Conservation (phyloP, 1,140 invertebrate species). For the Homalodisca vitripennis region DNA sequence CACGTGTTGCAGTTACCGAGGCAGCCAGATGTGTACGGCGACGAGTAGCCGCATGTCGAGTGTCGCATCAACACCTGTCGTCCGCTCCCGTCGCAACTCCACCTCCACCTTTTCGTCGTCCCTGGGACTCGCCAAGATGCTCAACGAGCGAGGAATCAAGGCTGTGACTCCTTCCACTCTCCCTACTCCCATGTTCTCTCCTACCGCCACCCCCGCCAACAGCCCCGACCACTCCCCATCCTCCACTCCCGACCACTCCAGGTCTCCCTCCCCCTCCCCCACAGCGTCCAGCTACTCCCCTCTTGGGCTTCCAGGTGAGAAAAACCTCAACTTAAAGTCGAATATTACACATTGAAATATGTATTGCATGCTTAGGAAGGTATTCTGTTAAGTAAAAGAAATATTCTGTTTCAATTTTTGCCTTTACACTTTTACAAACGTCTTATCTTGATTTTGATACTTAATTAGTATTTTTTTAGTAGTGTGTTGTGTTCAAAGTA, state of each 20-base stretch:
- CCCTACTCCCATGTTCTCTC: constrained; percentile 58
- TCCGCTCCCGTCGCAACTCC: constrained; percentile 65
- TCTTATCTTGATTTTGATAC: too few species aligned
- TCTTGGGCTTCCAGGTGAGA: constrained; percentile 51
- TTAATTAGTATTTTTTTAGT: too few species aligned
- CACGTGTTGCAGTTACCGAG: constrained; percentile 50
- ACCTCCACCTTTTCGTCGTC: constrained; percentile 76
- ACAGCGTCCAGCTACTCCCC: constrained; percentile 28
- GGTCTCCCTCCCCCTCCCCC: constrained; percentile 56
- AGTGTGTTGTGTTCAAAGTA: too few species aligned
- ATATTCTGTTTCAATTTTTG: too few species aligned
- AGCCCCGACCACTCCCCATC: constrained; percentile 58
- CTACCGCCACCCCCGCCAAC: constrained; percentile 81
- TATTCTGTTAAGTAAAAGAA: too few species aligned
- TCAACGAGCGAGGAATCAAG: constrained; percentile 78
- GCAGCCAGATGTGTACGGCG: constrained; percentile 49
- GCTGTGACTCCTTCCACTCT: constrained; percentile 66
- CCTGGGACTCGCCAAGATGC: constrained; percentile 72
- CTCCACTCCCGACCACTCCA: constrained; percentile 45
- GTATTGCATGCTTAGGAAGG: too few species aligned
- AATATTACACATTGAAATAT: too few species aligned
- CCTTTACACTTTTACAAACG: too few species aligned
- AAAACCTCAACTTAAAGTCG: too few species aligned
- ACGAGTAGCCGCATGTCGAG: constrained; percentile 51
- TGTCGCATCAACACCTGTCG: constrained; percentile 54